Evolutionary conservation across 2,113 vertebrate species (phyloP), one percentile per base, ranked within the genome.

Genomic region (Forbesichthys agassizii): DNA sequence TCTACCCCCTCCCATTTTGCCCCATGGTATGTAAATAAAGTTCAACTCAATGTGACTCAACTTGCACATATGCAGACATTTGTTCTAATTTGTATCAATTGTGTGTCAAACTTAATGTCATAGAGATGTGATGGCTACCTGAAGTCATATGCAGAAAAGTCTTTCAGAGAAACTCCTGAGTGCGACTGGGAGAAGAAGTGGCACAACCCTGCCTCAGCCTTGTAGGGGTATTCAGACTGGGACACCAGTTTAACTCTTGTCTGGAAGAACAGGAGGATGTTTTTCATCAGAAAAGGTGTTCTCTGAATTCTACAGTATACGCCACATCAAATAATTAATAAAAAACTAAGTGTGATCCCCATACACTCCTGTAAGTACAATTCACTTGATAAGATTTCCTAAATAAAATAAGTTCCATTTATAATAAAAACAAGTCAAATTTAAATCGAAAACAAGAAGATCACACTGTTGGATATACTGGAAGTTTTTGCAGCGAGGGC

Each of bases 201-300:
- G 81, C 96, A 98, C 1, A 94, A 64, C 63, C 94, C 94, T 0
- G 88, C 93, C 49, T 90, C 79, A 74, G 92, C 95, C 88, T 94
- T 94, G 81, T 95, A 98, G 9, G 92, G 61, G 64, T 98, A 98
- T 42, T 95, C 90, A 0, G 92, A 92, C 73, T 94, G 86, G 75
- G 79, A 89, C 84, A 98, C 94, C 3, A 98, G 69, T 81, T 94
- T 96, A 62, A 94, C 85, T 75, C 90, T 87, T 13, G 92, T 95
- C 95, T 98, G 60, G 14, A 67, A 53, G 62, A n/a, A 72, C 65
- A 74, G 63, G 1, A 48, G 36, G 7, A 42, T 6, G 36, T 5
- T 42, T 14, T 56, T 64, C 1, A 20, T 61, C 78, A 85, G 42
- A 61, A 71, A 64, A 71, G 0, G 80, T 78, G 74, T 71, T 8